phyloP scores from a whole-genome alignment of 53 echinoderm and acorn worm genomes.

The Stichopus horrens region DNA sequence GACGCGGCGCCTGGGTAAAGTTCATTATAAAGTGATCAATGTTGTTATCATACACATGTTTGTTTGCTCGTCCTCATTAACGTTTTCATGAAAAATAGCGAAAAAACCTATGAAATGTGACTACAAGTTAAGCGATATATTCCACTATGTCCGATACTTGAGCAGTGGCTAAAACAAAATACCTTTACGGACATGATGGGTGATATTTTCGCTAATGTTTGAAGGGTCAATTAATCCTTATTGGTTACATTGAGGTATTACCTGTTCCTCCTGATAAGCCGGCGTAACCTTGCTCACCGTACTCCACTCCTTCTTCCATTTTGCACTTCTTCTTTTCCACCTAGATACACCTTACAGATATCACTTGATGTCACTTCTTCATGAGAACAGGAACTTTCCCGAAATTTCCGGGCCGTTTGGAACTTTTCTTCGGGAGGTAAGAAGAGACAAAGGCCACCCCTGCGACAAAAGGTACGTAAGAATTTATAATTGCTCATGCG shows the following conservation, averaged over 20 bases:
- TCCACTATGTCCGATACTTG: not conserved
- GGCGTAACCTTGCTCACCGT: slow-evolving; percentile 37
- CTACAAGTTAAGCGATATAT: not conserved
- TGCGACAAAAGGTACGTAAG: slow-evolving; percentile 99
- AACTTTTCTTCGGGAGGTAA: slow-evolving; percentile 25
- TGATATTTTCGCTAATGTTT: slow-evolving; percentile 33
- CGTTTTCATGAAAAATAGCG: not conserved
- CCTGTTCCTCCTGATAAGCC: slow-evolving; percentile 53
- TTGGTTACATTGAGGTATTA: slow-evolving; percentile 34
- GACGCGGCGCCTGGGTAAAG: slow-evolving; percentile 39
- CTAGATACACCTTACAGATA: not conserved
- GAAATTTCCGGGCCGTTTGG: slow-evolving; percentile 19
- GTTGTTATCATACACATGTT: slow-evolving; percentile 44
- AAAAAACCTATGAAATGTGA: not conserved
- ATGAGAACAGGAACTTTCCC: slow-evolving; percentile 9
- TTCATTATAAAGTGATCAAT: slow-evolving; percentile 44
- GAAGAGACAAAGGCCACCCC: slow-evolving; percentile 87
- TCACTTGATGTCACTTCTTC: not conserved
- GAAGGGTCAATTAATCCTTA: slow-evolving; percentile 46
- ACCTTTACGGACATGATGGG: not conserved
- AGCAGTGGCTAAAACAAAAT: not conserved
- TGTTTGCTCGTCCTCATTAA: slow-evolving; percentile 37
- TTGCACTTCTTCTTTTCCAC: slow-evolving; percentile 1
- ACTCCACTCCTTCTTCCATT: slow-evolving; percentile 38
- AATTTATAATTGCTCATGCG: slow-evolving; percentile 96